Evolutionary conservation across 1,140 invertebrate species (phyloP), one percentile per base, ranked within the genome.

Genomic region (Drosophila arawakana): DNA sequence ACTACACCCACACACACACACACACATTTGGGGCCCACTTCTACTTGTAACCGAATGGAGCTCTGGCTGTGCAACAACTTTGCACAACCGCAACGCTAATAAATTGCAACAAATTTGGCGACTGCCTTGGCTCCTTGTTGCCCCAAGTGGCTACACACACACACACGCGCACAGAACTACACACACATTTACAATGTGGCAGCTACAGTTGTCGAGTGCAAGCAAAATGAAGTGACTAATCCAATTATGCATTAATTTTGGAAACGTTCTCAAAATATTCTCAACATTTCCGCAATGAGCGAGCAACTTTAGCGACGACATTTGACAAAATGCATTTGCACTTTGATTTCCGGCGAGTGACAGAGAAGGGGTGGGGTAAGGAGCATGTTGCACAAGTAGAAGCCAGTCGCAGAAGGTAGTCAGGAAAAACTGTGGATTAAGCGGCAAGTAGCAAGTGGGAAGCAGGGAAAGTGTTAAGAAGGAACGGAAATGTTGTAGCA

Each of bases 231-330:
- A 89, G 84, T 90, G 84, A 68, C 80, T 84, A 88, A 84, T 88
- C 80, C 81, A 88, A 88, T 88, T 89, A 89, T 89, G 80, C 74
- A 78, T 89, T 89, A 83, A 89, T 89, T 81, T 78, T 18, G 37
- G 46, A 65, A 82, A 59, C 58, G 71, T 72, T 63, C 83, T 63
- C 58, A 41, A 73, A 73, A 89, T 81, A 73, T 77, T 88, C 82
- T 63, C 79, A 69, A 68, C 82, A 77, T 82, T 85, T 85, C 65
- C 82, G 60, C 68, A 70, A 74, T 37, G 60, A 52, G 59, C 37
- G 41, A 55, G 25, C 46, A 86, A 81, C 50, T 76, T 78, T 70
- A 46, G 34, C 37, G 60, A 55, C 66, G 55, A 54, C 79, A 63
- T 65, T 79, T 88, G 82, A 84, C 80, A 84, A 88, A 89, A 84